Evolutionary conservation across 2,113 vertebrate genomes (phyloP), one percentile per base, ranked within the genome.

Genomic region (Trogon surrucura): DNA sequence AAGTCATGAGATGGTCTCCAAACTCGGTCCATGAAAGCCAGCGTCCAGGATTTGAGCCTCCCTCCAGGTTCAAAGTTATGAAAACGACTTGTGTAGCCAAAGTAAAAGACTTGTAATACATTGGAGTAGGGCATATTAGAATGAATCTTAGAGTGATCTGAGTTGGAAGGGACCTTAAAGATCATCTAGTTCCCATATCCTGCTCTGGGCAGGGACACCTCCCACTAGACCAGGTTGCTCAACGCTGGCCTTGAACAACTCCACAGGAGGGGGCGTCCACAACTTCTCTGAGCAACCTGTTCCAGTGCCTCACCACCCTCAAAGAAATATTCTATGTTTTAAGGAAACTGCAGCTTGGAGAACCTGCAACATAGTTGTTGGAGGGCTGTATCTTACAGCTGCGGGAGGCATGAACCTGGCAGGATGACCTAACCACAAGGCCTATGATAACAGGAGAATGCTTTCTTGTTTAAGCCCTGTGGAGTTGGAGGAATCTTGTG

Each of bases 341-440:
- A 44, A 53, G n/a, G 64, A 77, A 50, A 9, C 6, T 57, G 36
- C 25, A 66, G 17, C 62, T 47, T 5, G 45, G 23, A 71, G 36
- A 83, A n/a, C 5, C 9, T 41, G 50, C 38, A 15, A 5, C 11
- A 8, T 19, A 16, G 21, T 45, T 30, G 3, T 3, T 14, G 6
- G 27, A 47, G 47, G 17, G 23, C 9, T 64, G 26, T 7, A 29
- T 67, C 66, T 48, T 50, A 14, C 32, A 82, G 25, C 13, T n/a
- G 29, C 30, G 48, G 16, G 20, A 38, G 11, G 20, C 87, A 9
- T 1, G 5, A 45, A 65, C 11, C 47, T 7, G 3, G 26, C 14
- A 41, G 51, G 61, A 14, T 9, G 25, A 61, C 15, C 1, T 21
- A 38, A 1, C 15, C 50, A 47, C 0, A 3, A 53, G 50, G n/a